Base-by-base conservation (phyloP, 2,113 vertebrate species). In the Perognathus longimembris region DNA sequence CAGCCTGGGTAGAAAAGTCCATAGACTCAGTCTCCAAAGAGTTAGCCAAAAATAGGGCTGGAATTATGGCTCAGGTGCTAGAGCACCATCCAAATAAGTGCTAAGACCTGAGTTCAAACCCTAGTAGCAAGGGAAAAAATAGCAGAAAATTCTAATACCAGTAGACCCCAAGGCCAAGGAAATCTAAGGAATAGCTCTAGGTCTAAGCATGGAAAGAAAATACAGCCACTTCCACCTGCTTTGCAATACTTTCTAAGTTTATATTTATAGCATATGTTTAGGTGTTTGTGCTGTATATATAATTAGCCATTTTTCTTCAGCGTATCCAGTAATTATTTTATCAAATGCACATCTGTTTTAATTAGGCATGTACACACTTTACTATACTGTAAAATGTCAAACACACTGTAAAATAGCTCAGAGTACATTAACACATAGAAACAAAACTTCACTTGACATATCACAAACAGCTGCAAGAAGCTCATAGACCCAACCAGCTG, bases 371-470 rank as follows among this genome's bases (percentile, higher is more conserved):
- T 96, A 94, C 87, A 95, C 84, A 92, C 92, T 97, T 95, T 95
- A 94, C 93, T 92, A 42, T 96, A 94, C 88, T 90, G 88, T 88
- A 96, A 97, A 97, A 96, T 95, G 92, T 97, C 97, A 95, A 97
- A 95, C 91, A 96, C 89, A 95, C 93, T 90, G 91, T 95, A 95
- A 97, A 97, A 89, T 36, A 85, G 67, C 40, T 96, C 95, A 90
- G 95, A 96, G 61, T 64, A 94, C 96, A 96, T 95, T 89, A 95
- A 93, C 90, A 94, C 87, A 96, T 94, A 97, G 96, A 98, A 97
- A 87, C 88, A 95, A 83, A 96, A 96, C 95, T 94, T 95, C 50
- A 76, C 93, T 96, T 95, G 95, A 97, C 97, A 94, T 97, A 97
- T 75, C 95, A 95, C 94, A 97, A 97, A 95, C 84, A 96, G 95